These are phyloP conservation scores for Pachyuromys duprasi DNA, from an alignment of 2,797 vertebrate genomes.

Conservation along the genomic window DNA sequence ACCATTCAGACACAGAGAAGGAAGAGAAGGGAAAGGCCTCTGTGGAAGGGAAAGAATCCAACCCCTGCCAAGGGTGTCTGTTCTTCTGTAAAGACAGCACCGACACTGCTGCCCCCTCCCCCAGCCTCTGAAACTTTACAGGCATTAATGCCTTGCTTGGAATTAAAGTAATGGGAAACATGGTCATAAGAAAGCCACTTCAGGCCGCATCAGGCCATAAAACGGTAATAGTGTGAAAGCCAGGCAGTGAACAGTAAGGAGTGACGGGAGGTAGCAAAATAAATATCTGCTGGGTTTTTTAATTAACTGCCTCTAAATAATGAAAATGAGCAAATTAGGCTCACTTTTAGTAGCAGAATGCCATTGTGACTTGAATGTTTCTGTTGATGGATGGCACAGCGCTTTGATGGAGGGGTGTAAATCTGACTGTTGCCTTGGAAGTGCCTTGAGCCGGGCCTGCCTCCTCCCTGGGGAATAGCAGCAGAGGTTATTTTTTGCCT, in stretches of 20 bases:
- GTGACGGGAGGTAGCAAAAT: constrained; percentile 77
- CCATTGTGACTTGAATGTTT: constrained; percentile 68
- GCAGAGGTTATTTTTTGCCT: background rate
- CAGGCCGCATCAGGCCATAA: constrained; percentile 80
- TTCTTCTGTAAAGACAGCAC: constrained; percentile 19
- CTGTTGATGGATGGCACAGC: background rate
- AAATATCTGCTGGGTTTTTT: constrained; percentile 82
- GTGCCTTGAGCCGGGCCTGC: background rate
- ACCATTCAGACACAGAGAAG: background rate
- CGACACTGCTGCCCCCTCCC: constrained; percentile 60
- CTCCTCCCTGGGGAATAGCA: background rate
- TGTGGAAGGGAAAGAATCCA: too few species aligned
- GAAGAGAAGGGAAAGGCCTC: too few species aligned
- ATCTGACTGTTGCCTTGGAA: background rate
- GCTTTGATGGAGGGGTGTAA: constrained; percentile 4
- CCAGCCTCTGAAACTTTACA: constrained; percentile 77
- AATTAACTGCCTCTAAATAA: constrained; percentile 85
- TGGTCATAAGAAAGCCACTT: constrained; percentile 81
- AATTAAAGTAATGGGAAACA: constrained; percentile 86
- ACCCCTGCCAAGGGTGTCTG: background rate
- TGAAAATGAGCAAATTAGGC: constrained; percentile 84
- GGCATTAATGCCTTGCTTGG: constrained; percentile 84
- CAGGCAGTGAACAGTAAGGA: constrained; percentile 81
- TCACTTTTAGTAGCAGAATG: constrained; percentile 80
- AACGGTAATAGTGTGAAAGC: constrained; percentile 80